Evolutionary conservation across 2,113 vertebrate species (phyloP), one percentile per base, ranked within the genome.

Genomic region (Menura novaehollandiae): DNA sequence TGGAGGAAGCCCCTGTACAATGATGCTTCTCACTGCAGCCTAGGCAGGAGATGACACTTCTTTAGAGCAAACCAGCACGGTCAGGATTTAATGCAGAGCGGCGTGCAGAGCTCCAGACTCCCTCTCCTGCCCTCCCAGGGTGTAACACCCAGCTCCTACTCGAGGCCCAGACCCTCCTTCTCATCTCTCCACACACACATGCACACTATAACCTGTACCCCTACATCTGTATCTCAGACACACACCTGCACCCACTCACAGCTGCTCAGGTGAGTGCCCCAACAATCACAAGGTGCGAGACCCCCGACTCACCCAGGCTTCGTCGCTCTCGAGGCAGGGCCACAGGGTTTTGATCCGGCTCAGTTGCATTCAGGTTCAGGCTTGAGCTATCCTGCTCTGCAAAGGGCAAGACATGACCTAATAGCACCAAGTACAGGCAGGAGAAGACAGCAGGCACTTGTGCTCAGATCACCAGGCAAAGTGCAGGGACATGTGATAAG

Each of bases 291-390:
- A 71, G 27, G 47, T 67, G 59, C 59, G 71, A 69, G 35, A 64
- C 14, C 18, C 39, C 32, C 3, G 1, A 82, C 97, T 97, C 87
- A 98, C 98, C 98, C 14, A 98, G 77, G 79, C 98, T 98, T 91
- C 98, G 97, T 91, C 97, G 97, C 71, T 96, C 95, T 53, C 98
- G 97, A 84, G 96, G 74, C 67, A 97, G 85, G 85, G 39, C 49
- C 62, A 76, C 44, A 0, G n/a, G 74, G 37, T 93, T 91, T 44
- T 89, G 81, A 87, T 88, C 72, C 0, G 92, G 47, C 62, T 49
- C 94, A 91, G 97, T 97, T 79, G 97, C 20, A 26, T 98, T 98
- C 94, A 97, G 85, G 83, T 91, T 86, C 89, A 97, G 49, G 85
- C 89, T 97, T 0, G 71, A 92, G 64, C 67, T 95, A 7, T 98